phyloP scores from a whole-genome alignment of 2,888 invertebrate genomes.

The Halictus ligatus region DNA sequence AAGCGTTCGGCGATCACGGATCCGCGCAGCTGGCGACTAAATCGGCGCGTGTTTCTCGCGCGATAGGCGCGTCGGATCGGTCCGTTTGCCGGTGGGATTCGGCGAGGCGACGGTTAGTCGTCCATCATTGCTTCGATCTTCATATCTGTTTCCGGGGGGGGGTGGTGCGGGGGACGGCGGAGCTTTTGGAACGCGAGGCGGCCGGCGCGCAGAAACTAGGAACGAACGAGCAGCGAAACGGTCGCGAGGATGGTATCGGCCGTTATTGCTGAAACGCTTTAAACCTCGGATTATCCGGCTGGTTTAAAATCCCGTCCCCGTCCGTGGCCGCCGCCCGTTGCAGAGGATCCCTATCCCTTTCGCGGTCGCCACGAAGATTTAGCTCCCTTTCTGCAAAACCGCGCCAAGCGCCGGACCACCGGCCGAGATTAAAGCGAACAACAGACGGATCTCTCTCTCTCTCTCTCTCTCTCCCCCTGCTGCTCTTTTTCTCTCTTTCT shows the following conservation, averaged over 20 bases:
- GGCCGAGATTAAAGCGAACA: conserved; percentile 62
- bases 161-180: neutral
- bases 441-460: conserved; percentile 32
- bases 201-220: neutral
- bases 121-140: conserved; percentile 39
- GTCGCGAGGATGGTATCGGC: conserved; percentile 51
- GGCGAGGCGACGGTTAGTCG: conserved; percentile 25
- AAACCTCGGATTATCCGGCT: conserved; percentile 77
- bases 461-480: neutral
- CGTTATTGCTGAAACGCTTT: conserved; percentile 74
- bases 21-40: conserved; percentile 25
- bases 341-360: conserved; percentile 34
- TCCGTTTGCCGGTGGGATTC: conserved; percentile 30
- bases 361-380: conserved; percentile 48
- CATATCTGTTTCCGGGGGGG: neutral
- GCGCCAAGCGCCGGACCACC: conserved; percentile 13
- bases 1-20: neutral
- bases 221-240: conserved; percentile 8
- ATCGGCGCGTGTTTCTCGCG: conserved; percentile 14
- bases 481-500: neutral
- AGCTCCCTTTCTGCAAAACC: conserved; percentile 29
- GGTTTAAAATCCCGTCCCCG: conserved; percentile 68
- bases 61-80: conserved; percentile 30
- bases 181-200: neutral
- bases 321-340: conserved; percentile 23